Conservation (phyloP, 2,113 vertebrate species). For the Sakesphorus luctuosus region DNA sequence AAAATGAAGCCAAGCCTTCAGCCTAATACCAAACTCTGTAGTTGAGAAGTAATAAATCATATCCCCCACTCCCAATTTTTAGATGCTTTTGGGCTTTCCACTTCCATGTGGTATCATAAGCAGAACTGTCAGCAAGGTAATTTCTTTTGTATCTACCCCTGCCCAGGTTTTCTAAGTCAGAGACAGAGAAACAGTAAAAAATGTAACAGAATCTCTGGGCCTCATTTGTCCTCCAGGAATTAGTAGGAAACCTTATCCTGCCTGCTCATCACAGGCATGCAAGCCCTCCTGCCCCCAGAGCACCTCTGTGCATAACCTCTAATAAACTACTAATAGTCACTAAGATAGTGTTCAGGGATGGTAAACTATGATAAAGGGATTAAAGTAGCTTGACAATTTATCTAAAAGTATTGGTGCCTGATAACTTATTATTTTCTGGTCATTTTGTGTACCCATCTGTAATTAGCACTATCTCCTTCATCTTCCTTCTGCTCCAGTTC, state of each 20-base stretch:
- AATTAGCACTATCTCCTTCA: background rate
- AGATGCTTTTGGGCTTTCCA: background rate
- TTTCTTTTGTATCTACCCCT: background rate
- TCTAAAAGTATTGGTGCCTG: background rate
- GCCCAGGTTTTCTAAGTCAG: background rate
- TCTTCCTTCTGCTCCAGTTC: background rate
- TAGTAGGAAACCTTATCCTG: slow-evolving; percentile 16
- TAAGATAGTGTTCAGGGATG: background rate
- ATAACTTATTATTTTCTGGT: background rate
- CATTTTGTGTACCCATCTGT: background rate
- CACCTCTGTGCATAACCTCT: background rate
- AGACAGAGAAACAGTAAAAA: background rate
- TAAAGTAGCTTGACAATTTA: background rate
- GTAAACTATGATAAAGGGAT: background rate
- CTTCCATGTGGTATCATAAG: background rate
- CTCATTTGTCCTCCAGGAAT: background rate
- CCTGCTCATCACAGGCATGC: background rate
- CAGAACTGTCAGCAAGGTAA: slow-evolving; percentile 4
- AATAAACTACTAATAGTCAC: background rate
- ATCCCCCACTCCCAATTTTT: background rate
- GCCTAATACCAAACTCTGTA: background rate
- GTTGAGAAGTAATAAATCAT: background rate
- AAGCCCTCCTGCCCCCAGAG: background rate
- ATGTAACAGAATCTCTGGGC: background rate
- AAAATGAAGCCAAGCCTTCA: slow-evolving; percentile 20